A percentile compares a stretch with the other conserved stretches of the same genome.
Conservation (phyloP, 2,888 invertebrate species). For the Lobophora halterata region DNA sequence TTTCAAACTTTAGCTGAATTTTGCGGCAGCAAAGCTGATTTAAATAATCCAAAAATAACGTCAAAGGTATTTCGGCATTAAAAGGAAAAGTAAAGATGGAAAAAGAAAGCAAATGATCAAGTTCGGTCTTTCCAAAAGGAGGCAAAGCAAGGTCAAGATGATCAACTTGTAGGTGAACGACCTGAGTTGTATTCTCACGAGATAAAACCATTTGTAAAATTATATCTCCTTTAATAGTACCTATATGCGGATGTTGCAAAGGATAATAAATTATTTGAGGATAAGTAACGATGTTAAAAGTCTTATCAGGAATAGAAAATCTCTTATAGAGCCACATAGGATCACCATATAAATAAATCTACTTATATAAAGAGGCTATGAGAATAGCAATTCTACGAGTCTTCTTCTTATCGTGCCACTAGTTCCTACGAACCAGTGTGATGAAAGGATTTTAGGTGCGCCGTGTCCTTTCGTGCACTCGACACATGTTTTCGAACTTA, state of each 20-base stretch:
- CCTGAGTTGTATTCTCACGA: constrained; percentile 25
- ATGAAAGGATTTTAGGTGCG: no score
- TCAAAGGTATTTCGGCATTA: constrained; percentile 28
- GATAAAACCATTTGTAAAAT: constrained; percentile 5
- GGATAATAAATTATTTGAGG: no score
- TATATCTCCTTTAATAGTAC: constrained; percentile 11
- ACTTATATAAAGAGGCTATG: no score
- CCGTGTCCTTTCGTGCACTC: no score
- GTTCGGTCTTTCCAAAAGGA: constrained; percentile 41
- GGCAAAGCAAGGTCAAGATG: constrained; percentile 46
- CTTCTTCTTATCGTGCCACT: no score
- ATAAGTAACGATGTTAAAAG: no score
- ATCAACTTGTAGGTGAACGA: constrained; percentile 40
- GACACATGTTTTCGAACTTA: no score
- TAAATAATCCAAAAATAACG: constrained; percentile 29
- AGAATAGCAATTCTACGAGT: no score
- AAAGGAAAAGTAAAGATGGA: constrained; percentile 40
- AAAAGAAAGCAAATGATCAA: constrained; percentile 37
- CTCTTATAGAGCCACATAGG: no score
- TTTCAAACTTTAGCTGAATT: constrained; percentile 1
- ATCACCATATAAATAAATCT: no score
- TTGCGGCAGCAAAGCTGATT: constrained; percentile 7
- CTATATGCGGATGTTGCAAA: neutral
- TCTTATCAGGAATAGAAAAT: no score
- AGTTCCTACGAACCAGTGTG: no score